Conservation (phyloP, 2,797 vertebrate genomes). For the Thamnophis elegans region DNA sequence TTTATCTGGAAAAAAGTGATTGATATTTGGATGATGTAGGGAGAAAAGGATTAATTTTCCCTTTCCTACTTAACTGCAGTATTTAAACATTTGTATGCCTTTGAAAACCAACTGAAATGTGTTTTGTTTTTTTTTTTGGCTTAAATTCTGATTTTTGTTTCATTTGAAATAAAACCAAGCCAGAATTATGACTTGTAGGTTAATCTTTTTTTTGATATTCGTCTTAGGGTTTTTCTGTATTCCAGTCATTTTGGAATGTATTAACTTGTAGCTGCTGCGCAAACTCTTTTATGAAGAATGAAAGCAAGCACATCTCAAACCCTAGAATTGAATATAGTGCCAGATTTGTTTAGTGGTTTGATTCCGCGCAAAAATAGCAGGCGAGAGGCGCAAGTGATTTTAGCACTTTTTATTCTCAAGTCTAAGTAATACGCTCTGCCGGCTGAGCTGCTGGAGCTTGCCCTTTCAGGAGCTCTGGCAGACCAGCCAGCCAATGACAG, state of each 20-base stretch:
- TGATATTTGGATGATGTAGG: not conserved
- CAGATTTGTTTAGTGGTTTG: too few relatives aligned
- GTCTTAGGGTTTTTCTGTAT: not conserved
- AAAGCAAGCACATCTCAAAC: not conserved
- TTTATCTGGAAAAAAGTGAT: not conserved
- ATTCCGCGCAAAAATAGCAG: too few relatives aligned
- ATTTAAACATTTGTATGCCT: not conserved
- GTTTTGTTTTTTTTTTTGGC: not conserved
- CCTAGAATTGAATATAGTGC: not conserved
- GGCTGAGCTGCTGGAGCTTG: too few relatives aligned
- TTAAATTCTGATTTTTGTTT: not conserved
- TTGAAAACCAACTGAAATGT: not conserved
- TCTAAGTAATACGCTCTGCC: too few relatives aligned
- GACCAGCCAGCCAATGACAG: too few relatives aligned
- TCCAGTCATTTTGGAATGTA: conserved; percentile 25
- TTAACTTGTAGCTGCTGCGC: not conserved
- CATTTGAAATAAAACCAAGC: not conserved
- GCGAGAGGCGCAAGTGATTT: too few relatives aligned
- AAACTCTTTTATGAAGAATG: not conserved
- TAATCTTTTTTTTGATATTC: not conserved
- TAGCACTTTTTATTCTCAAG: too few relatives aligned
- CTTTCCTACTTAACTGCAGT: not conserved
- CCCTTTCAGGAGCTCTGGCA: too few relatives aligned
- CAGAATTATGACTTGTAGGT: not conserved
- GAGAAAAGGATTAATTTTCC: not conserved